Conservation (phyloP, 1,140 invertebrate species). For the Achroia grisella region DNA sequence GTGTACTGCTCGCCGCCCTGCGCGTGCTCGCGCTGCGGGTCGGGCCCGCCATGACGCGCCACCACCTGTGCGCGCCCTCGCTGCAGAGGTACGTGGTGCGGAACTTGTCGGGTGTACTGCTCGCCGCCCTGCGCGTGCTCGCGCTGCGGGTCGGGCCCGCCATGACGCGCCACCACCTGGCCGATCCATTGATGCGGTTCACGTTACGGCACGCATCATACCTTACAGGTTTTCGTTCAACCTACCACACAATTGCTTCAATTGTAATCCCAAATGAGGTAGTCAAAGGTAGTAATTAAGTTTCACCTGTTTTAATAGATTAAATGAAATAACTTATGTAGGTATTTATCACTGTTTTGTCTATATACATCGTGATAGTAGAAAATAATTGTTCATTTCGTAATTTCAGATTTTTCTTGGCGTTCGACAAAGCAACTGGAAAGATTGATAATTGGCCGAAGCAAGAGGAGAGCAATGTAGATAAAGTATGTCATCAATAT, state of each 20-base stretch:
- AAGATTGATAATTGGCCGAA: conserved; percentile 66
- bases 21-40: conserved; percentile 86
- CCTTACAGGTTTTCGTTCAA: too few species aligned
- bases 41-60: conserved; percentile 88
- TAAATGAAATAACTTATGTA: too few species aligned
- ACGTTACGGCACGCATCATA: too few species aligned
- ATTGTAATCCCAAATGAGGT: too few species aligned
- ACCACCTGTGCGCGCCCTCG: conserved; percentile 81
- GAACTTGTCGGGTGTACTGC: too few species aligned
- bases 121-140: conserved; percentile 86
- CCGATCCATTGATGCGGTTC: too few species aligned
- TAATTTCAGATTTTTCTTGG: conserved; percentile 83
- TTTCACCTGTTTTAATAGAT: too few species aligned
- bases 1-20: conserved; percentile 85
- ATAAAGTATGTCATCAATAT: conserved; percentile 31
- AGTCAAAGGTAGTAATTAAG: too few species aligned
- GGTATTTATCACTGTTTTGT: too few species aligned
- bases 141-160: conserved; percentile 87
- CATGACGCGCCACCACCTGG: conserved; percentile 87
- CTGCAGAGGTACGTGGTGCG: conserved; percentile 80
- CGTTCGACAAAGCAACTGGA: conserved; percentile 87
- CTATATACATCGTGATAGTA: too few species aligned
- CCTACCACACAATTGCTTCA: too few species aligned
- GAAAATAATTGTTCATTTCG: too few species aligned
- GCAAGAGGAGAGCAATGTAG: conserved; percentile 44